Evolutionary conservation across 1,140 invertebrate species (phyloP), one percentile per base, ranked within the genome.

Genomic region (Notospermus geniculatus): DNA sequence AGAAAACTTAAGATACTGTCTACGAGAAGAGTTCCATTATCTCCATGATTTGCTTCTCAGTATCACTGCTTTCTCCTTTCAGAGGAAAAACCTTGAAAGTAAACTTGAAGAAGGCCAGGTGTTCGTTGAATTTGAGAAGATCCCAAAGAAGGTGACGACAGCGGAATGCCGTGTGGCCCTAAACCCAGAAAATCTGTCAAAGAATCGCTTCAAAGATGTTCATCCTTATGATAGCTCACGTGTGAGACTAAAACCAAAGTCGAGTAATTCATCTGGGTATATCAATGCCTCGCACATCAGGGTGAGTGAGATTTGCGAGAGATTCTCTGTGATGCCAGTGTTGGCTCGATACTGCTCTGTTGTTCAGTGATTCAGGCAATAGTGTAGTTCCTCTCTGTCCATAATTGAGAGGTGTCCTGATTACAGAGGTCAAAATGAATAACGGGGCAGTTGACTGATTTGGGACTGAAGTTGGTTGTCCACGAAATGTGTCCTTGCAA

Each of bases 241-340:
- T 41, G 88, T 95, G 30, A 83, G 88, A 54, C 77, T 95, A 2
- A 71, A 67, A 39, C 89, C 91, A 2, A 86, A 86, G 1, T 88
- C 88, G 75, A 86, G 88, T 59, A 95, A 95, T 81, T 87, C 88
- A 54, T 86, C 85, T 72, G 93, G 92, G 7, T 95, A 95, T 70
- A 90, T 95, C 46, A 95, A 95, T 83, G 92, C 91, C 2, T 93
- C 91, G 9, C 90, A 93, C 72, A 87, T 95, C 59, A 90, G 88
- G 54, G 88, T 90, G 80, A 80, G 1, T 17, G 5, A 36, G 32
- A 15, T 36, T 36, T 36, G 15, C 4, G 4, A 15, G 4, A 36
- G 32, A n/a, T n/a, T n/a, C n/a, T n/a, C n/a, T n/a, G n/a, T n/a
- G n/a, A n/a, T n/a, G n/a, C n/a, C n/a, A n/a, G n/a, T n/a, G n/a